Evolutionary conservation across 2,888 invertebrate genomes (phyloP), one percentile per base, ranked within the genome.

Genomic region (Temnothorax unifasciatus): DNA sequence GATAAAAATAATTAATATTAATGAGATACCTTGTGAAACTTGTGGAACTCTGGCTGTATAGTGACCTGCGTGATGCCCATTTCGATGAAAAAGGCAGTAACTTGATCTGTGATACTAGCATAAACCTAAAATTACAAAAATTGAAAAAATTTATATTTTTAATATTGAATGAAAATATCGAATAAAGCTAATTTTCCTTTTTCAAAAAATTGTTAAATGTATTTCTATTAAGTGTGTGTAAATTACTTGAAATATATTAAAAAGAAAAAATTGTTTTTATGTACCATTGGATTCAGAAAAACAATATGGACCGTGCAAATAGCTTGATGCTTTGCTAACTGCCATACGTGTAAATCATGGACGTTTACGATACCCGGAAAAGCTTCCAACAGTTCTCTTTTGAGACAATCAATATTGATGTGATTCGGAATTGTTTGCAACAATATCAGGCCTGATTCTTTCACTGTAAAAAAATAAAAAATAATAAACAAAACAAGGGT

Each of bases 361-460:
- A 98, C 97, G 92, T 97, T 97, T 0, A 97, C 95, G 82, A 97
- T 97, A 85, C 96, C 96, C 0, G 97, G 97, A 93, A 97, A 97
- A 86, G 96, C 96, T 81, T 95, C 95, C 0, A 96, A 93, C 59
- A 98, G 93, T 87, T 97, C 96, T 52, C 96, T 95, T 88, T 97
- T 96, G 86, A 98, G 95, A 11, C 96, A 96, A 87, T 96, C 96
- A 63, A 98, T 97, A 92, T 98, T 97, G 87, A 99, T 97, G 18
- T 98, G 97, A 90, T 97, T 97, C 0, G 99, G 99, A 84, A 99
- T 98, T 0, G 99, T 99, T 95, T 99, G 99, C 29, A 99, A 96
- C 0, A 99, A 96, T 92, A 99, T 98, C 81, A 98, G 95, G 5
- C 98, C 97, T 15, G 98, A 98, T 94, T 98, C 98, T 90, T 97